Evolutionary conservation across 2,797 vertebrate species (phyloP).

Genomic region (Enteromius argenteus): DNA sequence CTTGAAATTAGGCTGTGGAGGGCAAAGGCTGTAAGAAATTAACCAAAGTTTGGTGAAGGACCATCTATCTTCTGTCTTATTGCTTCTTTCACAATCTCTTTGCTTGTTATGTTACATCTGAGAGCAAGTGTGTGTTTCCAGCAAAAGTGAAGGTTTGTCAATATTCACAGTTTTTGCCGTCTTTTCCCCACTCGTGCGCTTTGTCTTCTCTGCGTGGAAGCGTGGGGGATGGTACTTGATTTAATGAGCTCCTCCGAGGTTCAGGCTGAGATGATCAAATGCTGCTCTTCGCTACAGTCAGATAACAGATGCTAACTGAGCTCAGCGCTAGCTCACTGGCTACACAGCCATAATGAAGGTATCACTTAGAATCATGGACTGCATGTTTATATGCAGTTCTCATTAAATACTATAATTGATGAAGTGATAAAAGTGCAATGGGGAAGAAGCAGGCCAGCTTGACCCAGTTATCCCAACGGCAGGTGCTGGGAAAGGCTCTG

Average conservation of each 20-base stretch:
- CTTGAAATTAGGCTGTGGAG: neutral
- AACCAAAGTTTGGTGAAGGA: neutral
- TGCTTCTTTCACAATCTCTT: neutral
- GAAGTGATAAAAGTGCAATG: neutral
- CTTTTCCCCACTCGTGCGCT: neutral
- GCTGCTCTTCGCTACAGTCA: slow-evolving; percentile 50
- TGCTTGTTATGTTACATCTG: neutral
- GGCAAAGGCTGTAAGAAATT: neutral
- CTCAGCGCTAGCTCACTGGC: slow-evolving; percentile 33
- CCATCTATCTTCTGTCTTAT: neutral
- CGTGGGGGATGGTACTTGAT: slow-evolving; percentile 71
- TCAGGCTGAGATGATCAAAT: slow-evolving; percentile 71
- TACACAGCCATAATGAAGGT: neutral
- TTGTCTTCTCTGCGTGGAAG: slow-evolving; percentile 38
- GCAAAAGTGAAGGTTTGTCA: neutral
- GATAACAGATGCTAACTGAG: slow-evolving; percentile 67
- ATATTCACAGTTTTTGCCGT: neutral
- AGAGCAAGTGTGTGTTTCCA: neutral
- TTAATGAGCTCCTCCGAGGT: slow-evolving; percentile 82
- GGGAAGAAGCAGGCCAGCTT: neutral
- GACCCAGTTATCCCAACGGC: neutral
- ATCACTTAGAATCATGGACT: neutral
- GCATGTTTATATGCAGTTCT: neutral
- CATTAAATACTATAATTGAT: neutral
- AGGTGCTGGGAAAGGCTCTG: neutral